phyloP scores from a whole-genome alignment of 1,140 invertebrate species.

The Drosophila carrolli region DNA sequence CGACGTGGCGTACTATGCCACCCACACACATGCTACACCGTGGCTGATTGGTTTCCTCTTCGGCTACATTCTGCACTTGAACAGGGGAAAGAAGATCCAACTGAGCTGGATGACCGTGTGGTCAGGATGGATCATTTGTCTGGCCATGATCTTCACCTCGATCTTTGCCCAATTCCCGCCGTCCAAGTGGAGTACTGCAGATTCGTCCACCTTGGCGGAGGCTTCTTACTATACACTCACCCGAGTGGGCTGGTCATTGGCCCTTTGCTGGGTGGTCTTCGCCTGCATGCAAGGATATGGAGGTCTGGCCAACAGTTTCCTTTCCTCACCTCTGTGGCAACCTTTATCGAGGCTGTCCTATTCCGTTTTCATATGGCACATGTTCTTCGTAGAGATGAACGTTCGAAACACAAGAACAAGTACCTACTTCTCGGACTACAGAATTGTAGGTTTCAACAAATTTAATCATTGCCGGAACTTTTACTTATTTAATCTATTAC shows the following conservation, averaged over 20 bases:
- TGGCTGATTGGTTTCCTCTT: background rate
- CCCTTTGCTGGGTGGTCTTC: background rate
- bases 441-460: background rate
- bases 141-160: conserved; percentile 1
- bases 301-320: conserved; percentile 1
- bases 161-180: background rate
- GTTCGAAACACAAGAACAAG: background rate
- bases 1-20: background rate
- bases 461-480: too few species aligned
- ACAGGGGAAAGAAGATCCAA: background rate
- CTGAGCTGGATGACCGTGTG: background rate
- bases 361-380: background rate
- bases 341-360: background rate
- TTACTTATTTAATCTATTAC: background rate
- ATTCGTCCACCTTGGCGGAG: background rate
- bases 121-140: background rate
- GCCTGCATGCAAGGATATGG: background rate
- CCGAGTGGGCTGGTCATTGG: background rate
- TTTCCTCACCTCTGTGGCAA: background rate
- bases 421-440: background rate
- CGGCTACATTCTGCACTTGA: background rate
- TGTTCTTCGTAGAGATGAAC: conserved; percentile 1
- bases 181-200: background rate
- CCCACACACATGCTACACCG: background rate
- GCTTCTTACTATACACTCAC: background rate